A percentile compares a stretch with the other conserved stretches of the same genome.
Conservation (phyloP, 2,797 vertebrate species). For the Poeciliopsis paucimaculata region DNA sequence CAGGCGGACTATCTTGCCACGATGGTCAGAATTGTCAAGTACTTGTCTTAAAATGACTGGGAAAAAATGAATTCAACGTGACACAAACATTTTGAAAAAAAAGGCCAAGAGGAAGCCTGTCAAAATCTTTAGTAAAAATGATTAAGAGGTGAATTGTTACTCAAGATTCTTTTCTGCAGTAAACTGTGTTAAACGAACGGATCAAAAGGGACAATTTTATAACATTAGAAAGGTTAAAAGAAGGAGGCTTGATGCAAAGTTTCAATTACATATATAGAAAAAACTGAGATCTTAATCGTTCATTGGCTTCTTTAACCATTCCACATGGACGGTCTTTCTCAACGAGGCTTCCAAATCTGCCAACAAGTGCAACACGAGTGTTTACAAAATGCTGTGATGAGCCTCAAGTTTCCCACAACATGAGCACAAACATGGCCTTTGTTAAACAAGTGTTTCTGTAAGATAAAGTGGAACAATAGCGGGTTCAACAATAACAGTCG, state of each 20-base stretch:
- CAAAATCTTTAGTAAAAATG: neutral
- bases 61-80: neutral
- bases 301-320: conserved; percentile 50
- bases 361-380: neutral
- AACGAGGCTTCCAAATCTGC: neutral
- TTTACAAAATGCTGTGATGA: conserved; percentile 39
- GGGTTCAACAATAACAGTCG: conserved; percentile 58
- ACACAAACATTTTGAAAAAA: neutral
- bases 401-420: conserved; percentile 25
- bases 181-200: neutral
- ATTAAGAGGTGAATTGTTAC: neutral
- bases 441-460: conserved; percentile 61
- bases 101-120: neutral
- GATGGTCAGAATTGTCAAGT: neutral
- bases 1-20: neutral
- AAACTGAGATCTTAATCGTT: conserved; percentile 33
- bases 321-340: conserved; percentile 43
- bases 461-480: conserved; percentile 72
- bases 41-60: too few relatives aligned
- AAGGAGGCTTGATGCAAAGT: conserved; percentile 2
- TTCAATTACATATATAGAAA: conserved; percentile 14
- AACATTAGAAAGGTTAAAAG: neutral
- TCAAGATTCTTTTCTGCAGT: neutral
- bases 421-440: conserved; percentile 43
- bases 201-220: neutral